Percentiles rank a stretch among this genome's conserved stretches.
These are phyloP conservation scores for Ceratina japonica DNA, from an alignment of 1,140 invertebrate species.

Conservation along the genomic window DNA sequence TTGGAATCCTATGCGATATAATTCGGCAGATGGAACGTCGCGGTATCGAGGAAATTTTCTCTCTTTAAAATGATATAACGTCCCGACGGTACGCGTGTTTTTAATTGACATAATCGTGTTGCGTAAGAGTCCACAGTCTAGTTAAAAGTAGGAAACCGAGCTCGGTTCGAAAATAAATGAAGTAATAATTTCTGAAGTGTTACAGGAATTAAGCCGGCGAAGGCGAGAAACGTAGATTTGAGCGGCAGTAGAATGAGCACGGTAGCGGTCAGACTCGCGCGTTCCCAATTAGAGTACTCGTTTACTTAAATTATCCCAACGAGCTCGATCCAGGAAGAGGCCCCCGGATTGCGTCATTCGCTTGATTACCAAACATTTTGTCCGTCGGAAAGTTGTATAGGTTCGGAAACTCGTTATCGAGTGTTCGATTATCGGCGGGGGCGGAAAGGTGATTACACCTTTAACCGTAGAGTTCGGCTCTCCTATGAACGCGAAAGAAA, in stretches of 20 bases:
- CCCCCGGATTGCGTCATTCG: neutral
- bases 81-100: no score
- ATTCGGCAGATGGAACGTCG: neutral
- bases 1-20: neutral
- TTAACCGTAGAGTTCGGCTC: neutral
- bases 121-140: no score
- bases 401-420: neutral
- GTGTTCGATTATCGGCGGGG: conserved; percentile 2
- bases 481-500: conserved; percentile 6
- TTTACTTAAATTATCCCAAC: neutral
- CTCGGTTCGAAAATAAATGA: no score
- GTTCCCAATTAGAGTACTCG: neutral
- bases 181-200: no score
- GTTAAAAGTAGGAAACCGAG: no score
- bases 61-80: no score
- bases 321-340: neutral
- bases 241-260: neutral
- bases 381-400: neutral
- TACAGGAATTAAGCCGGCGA: no score
- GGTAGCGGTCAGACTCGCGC: neutral
- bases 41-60: no score
- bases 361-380: neutral
- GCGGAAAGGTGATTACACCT: conserved; percentile 3
- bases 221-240: neutral
- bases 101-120: no score